phyloP scores from a whole-genome alignment of 2,888 invertebrate species.

The Octonoba sinensis region DNA sequence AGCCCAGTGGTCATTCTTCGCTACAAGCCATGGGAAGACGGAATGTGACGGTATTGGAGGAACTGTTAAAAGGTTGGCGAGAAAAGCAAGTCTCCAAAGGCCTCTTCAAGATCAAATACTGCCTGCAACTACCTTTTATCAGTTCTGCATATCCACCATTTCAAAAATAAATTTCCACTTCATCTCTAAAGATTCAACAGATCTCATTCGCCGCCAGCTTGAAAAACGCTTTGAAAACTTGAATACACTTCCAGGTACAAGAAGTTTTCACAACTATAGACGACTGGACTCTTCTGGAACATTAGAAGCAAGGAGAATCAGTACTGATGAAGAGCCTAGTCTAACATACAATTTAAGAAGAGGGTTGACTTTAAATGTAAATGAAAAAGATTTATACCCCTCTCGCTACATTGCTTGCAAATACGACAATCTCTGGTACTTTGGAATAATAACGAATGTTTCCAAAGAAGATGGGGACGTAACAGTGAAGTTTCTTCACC shows the following conservation, averaged over 20 bases:
- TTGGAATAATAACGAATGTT: neutral
- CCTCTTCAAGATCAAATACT: conserved; percentile 5
- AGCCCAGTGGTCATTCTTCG: conserved; percentile 66
- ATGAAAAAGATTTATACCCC: neutral
- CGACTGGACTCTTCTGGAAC: neutral
- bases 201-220: neutral
- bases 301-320: conserved; percentile 1
- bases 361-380: neutral
- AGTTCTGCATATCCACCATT: neutral
- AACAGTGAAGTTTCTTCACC: neutral
- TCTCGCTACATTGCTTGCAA: neutral
- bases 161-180: neutral
- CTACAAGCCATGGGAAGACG: conserved; percentile 29
- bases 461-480: neutral
- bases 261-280: neutral
- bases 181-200: neutral
- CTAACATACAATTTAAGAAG: no score
- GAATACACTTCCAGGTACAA: neutral
- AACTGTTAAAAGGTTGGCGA: conserved; percentile 43
- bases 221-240: neutral
- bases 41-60: conserved; percentile 67
- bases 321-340: neutral
- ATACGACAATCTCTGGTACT: neutral
- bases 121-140: neutral
- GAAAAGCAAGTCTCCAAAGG: conserved; percentile 3